Base-by-base conservation (phyloP, 2,888 invertebrate species). In the Tachina lurida region DNA sequence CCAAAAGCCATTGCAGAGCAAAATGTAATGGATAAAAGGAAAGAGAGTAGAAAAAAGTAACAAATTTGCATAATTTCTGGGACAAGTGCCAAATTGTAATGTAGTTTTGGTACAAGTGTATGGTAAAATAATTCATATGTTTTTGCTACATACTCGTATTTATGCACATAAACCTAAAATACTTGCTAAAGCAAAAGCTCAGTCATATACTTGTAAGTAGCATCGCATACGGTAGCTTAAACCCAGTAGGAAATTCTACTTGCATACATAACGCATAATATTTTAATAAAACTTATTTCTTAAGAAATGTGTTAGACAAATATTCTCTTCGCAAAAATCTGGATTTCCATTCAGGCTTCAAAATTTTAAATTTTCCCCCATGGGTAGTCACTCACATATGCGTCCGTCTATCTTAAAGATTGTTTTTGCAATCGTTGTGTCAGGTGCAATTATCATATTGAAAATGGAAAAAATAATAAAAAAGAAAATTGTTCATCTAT, bases 31-130 rank as follows among this genome's bases (percentile, higher is more conserved):
- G 22, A 54, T 74, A 22, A 49, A 75, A 52, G 68, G n/a, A 60
- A 9, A 67, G 39, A 19, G 63, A 70, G 17, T 17, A 52, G 41
- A 43, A 19, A 73, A 79, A 60, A 41, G 47, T 39, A 74, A 54
- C 65, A 86, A 83, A 87, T 87, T 87, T 87, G 86, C 87, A 87
- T 87, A 87, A 87, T 87, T 84, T 86, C 87, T 87, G 87, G 87
- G 87, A 87, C 87, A 87, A 87, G 84, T 87, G 87, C 87, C 87
- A 87, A 87, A 87, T 80, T 86, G 86, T 83, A 80, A 83, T 86
- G 86, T 86, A 83, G 79, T 83, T 83, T 80, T 79, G 73, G 62
- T 83, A 83, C 86, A 83, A 86, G 83, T 86, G 86, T 83, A 86
- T 75, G 71, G 79, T 83, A 86, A 86, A 86, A 86, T 86, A 86